Conservation (phyloP, 2,113 vertebrate genomes). For the Microcebus ravelobensis region DNA sequence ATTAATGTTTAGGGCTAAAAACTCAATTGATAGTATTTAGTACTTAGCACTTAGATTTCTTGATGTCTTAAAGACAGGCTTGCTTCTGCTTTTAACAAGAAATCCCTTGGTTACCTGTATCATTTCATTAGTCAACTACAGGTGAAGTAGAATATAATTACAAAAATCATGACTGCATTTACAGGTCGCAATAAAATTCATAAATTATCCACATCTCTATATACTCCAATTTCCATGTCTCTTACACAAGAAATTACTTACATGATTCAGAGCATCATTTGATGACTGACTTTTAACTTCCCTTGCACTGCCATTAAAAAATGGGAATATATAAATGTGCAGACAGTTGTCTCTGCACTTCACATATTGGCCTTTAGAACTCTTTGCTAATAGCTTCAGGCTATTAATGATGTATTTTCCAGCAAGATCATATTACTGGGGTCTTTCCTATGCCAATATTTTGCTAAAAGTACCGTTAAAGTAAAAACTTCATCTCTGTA, state of each 20-base stretch:
- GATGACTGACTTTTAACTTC: constrained; percentile 87
- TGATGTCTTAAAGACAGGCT: not conserved
- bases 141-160: constrained; percentile 21
- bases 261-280: constrained; percentile 39
- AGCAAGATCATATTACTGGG: constrained; percentile 86
- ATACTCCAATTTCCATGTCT: not conserved
- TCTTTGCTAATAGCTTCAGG: constrained; percentile 85
- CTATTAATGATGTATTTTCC: constrained; percentile 87
- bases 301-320: constrained; percentile 83
- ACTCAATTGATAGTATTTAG: not conserved
- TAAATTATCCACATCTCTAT: not conserved
- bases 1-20: constrained; percentile 25
- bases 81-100: constrained; percentile 31
- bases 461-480: constrained; percentile 82
- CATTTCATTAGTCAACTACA: not conserved
- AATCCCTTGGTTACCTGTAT: not conserved
- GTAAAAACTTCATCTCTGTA: constrained; percentile 81
- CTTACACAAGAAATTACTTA: constrained; percentile 22
- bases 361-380: constrained; percentile 72
- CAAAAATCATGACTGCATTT: constrained; percentile 35
- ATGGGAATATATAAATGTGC: constrained; percentile 86
- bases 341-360: constrained; percentile 80
- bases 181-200: not conserved
- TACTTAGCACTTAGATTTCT: not conserved
- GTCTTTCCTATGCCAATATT: constrained; percentile 85